Evolutionary conservation across 2,888 invertebrate species (phyloP), one percentile per base, ranked within the genome.

Genomic region (Eristalinus sepulchralis): DNA sequence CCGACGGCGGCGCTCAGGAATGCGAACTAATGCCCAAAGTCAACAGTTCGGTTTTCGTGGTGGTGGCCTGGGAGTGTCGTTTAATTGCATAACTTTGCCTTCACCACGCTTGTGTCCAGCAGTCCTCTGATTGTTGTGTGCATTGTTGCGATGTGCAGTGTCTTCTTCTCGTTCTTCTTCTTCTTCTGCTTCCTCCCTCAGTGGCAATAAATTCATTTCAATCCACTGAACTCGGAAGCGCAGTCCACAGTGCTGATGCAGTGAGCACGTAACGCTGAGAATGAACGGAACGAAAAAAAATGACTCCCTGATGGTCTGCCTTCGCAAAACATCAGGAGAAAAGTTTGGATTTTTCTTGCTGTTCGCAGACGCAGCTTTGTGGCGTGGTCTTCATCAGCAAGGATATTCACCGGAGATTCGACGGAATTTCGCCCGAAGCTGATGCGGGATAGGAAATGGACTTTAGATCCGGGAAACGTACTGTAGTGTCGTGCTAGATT

Each of bases 41-140:
- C 75, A 78, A 82, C 86, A 78, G 66, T 82, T 78, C 86, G 60
- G 66, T 66, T 24, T 57, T 24, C 6, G 67, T 75, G n/a, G 47
- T 60, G 78, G 36, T 59, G 22, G 39, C 34, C 78, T 75, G 68
- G 34, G 75, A 71, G 82, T 71, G 71, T 78, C 78, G 79, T 79
- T 86, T 82, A 86, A 83, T 86, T 83, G 86, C 78, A 86, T 83
- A 86, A 86, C 86, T 86, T 64, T 64, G 76, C 60, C 64, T 71
- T 34, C 67, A 67, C 71, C 53, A 39, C 62, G 27, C 22, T n/a
- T 55, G 34, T 64, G 64, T 47, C 47, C 17, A 47, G 47, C 17
- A 17, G 17, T 47, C 47, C 47, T 47, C 1, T 64, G 31, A 36
- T 5, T 39, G 5, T 10, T 39, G 64, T 68, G 63, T 66, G 57